Evolutionary conservation across 2,113 vertebrate genomes (phyloP).

Genomic region (Crotalus tigris): DNA sequence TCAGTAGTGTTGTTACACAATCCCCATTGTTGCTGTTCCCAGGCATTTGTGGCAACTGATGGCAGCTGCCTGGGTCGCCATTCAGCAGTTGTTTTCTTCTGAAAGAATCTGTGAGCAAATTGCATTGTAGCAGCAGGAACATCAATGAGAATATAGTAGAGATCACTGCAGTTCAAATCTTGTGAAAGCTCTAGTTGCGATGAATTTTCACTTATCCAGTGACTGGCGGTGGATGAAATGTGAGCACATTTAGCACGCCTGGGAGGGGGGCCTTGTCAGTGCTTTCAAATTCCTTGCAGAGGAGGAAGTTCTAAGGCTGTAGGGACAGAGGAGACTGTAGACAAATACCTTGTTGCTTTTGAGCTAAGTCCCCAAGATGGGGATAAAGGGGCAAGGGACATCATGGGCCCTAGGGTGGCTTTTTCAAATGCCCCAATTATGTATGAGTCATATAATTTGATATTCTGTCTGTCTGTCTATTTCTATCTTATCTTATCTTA

Average conservation of each 20-base stretch:
- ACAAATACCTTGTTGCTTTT: constrained; percentile 1
- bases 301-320: constrained; percentile 19
- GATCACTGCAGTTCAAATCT: constrained; percentile 26
- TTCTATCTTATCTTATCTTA: too few species aligned
- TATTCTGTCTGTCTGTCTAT: not conserved
- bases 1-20: not conserved
- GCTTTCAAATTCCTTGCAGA: constrained; percentile 33
- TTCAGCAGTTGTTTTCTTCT: constrained; percentile 10
- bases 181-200: constrained; percentile 12
- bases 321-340: constrained; percentile 27
- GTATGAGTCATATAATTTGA: not conserved
- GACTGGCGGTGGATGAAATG: constrained; percentile 28
- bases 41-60: not conserved
- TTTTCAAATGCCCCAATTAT: not conserved
- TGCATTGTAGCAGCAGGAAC: not conserved
- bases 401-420: not conserved
- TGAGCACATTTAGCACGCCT: constrained; percentile 9
- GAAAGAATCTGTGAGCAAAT: not conserved
- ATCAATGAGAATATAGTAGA: not conserved
- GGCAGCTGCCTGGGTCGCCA: not conserved
- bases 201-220: constrained; percentile 33
- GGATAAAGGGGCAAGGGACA: not conserved
- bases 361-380: not conserved
- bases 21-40: not conserved
- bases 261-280: constrained; percentile 30